A percentile compares a stretch with the other conserved stretches of the same genome.
These are phyloP conservation scores for Atethmia centrago DNA, from an alignment of 2,888 invertebrate species.

Conservation along the genomic window DNA sequence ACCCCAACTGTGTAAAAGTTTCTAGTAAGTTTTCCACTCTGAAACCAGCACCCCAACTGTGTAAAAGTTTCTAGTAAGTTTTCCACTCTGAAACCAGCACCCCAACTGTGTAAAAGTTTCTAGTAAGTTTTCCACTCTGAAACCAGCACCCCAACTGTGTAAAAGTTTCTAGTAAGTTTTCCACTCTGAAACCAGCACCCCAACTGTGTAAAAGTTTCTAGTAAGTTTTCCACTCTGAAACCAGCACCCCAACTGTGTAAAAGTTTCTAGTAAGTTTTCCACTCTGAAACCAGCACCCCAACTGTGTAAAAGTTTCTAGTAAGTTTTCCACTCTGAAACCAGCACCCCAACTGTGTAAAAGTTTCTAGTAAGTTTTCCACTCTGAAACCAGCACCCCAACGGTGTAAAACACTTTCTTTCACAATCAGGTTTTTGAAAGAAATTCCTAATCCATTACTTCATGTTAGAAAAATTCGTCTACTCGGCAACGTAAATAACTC, in stretches of 20 bases:
- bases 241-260: background rate
- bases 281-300: background rate
- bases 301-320: background rate
- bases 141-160: background rate
- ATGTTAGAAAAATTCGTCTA: background rate
- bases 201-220: background rate
- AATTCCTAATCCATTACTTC: background rate
- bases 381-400: background rate
- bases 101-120: background rate
- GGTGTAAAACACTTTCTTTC: background rate
- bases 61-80: too few relatives aligned
- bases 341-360: background rate
- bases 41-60: background rate
- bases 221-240: too few relatives aligned
- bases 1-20: background rate
- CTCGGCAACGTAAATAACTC: background rate
- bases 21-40: too few relatives aligned
- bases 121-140: too few relatives aligned
- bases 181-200: background rate
- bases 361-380: too few relatives aligned
- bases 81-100: background rate
- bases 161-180: too few relatives aligned
- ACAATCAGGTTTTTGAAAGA: background rate
- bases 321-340: background rate
- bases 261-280: too few relatives aligned